phyloP scores from a whole-genome alignment of 2,888 invertebrate species.

The Aphrophora alni region DNA sequence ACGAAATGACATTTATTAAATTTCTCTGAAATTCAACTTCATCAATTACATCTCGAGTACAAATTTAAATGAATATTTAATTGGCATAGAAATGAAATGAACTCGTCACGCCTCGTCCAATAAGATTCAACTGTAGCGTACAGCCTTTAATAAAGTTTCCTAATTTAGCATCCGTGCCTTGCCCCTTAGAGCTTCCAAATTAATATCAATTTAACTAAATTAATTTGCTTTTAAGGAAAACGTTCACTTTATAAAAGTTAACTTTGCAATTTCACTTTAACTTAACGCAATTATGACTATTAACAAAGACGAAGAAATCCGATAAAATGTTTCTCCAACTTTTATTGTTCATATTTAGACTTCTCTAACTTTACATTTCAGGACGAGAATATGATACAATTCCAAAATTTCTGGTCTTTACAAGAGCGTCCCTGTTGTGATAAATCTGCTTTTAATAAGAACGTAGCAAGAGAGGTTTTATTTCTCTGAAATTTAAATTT shows the following conservation, averaged over 20 bases:
- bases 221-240: background rate
- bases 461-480: no score
- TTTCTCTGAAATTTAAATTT: no score
- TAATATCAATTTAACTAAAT: background rate
- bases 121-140: background rate
- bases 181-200: background rate
- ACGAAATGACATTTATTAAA: no score
- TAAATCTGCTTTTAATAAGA: no score
- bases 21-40: no score
- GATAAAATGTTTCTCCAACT: background rate
- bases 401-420: no score
- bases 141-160: background rate
- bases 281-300: background rate
- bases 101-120: background rate
- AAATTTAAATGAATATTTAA: background rate
- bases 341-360: background rate
- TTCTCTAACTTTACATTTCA: no score
- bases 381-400: no score
- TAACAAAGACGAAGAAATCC: background rate
- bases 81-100: background rate
- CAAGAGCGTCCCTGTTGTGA: no score
- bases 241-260: background rate
- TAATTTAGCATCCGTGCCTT: background rate
- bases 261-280: background rate
- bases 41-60: background rate